Evolutionary conservation across 2,113 vertebrate genomes (phyloP), one percentile per base, ranked within the genome.

Genomic region (Pandion haliaetus): DNA sequence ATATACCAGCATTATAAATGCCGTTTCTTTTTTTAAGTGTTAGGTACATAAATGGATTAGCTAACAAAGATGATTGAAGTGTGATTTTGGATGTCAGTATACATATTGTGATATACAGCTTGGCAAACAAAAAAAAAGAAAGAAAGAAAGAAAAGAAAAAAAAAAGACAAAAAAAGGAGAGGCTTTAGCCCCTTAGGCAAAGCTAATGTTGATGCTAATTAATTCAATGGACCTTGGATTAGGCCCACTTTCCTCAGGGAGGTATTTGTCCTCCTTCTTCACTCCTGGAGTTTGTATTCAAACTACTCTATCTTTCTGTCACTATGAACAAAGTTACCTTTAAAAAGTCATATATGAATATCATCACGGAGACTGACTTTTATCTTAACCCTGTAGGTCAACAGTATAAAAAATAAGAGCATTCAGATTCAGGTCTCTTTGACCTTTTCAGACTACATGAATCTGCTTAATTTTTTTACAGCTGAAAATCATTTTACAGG

Each of bases 311-410:
- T 93, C 93, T 94, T 88, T 77, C 87, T 96, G 74, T 80, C 45
- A 78, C 89, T 88, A 11, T 52, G 95, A 97, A 94, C 89, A 97
- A 97, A 96, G 97, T 97, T 97, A 93, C 89, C 76, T 96, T 95
- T 97, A 80, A 97, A 94, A 97, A 97, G 96, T 97, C 94, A 92
- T 85, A 89, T 93, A 47, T 96, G 96, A 97, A 97, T 97, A 96
- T 93, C 84, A 91, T 97, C 65, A 88, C 45, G 54, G 73, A 91
- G 86, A 95, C 69, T 94, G 92, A 95, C 95, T 97, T 97, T 97
- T 96, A 95, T 95, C 91, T 95, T 96, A 95, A 94, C 84, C 87
- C 82, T 82, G 76, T 92, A 95, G 95, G 95, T 97, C 96, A 97
- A 85, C 90, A 96, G 93, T 95, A 74, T 93, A 6, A 93, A 95